phyloP scores from a whole-genome alignment of 2,797 vertebrate genomes.

The Crenichthys baileyi region DNA sequence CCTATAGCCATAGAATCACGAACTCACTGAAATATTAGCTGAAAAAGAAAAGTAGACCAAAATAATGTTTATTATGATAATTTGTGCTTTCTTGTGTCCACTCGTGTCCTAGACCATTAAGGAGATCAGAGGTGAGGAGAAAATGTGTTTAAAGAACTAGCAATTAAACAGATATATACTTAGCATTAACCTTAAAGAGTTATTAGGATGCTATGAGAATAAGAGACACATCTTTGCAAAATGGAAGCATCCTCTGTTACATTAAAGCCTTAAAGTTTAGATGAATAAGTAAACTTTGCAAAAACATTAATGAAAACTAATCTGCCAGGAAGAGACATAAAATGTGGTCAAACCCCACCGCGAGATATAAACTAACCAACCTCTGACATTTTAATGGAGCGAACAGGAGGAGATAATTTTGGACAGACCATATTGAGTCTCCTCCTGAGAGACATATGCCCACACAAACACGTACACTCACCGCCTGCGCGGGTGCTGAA shows the following conservation, averaged over 20 bases:
- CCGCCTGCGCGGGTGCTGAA: background rate
- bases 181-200: background rate
- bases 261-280: too few species aligned
- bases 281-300: conserved; percentile 4
- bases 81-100: too few species aligned
- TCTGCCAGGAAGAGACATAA: conserved; percentile 22
- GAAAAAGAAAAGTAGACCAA: too few species aligned
- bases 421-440: conserved; percentile 62
- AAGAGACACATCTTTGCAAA: background rate
- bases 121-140: too few species aligned
- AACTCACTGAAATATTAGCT: too few species aligned
- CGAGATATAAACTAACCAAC: conserved; percentile 61
- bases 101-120: too few species aligned
- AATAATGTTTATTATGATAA: too few species aligned
- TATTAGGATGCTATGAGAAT: background rate
- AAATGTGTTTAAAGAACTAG: too few species aligned
- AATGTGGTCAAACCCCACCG: conserved; percentile 37
- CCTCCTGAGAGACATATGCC: conserved; percentile 36
- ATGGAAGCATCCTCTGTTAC: too few species aligned
- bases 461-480: conserved; percentile 12
- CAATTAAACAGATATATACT: background rate
- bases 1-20: too few species aligned
- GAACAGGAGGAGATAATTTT: conserved; percentile 61
- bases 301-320: background rate
- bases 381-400: conserved; percentile 73